Conservation (phyloP, 2,113 vertebrate genomes). For the Hirundichthys speculiger region DNA sequence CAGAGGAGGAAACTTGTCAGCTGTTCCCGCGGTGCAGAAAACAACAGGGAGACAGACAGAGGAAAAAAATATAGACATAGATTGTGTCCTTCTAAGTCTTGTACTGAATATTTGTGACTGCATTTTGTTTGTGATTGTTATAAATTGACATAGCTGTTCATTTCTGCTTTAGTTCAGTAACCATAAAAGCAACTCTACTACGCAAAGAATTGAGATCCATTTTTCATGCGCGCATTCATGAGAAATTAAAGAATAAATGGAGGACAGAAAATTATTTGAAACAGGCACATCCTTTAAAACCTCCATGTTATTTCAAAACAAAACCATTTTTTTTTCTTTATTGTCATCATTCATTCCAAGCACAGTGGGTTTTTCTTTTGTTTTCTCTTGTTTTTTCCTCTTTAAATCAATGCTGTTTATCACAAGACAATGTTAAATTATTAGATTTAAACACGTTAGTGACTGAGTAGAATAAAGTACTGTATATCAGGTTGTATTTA, state of each 20-base stretch:
- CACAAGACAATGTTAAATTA: neutral
- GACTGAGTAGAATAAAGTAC: neutral
- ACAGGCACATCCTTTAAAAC: too few species aligned
- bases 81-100: conserved; percentile 23
- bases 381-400: neutral
- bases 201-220: conserved; percentile 6
- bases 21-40: conserved; percentile 63
- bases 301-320: too few species aligned
- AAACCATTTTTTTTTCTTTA: too few species aligned
- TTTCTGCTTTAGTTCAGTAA: conserved; percentile 38
- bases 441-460: neutral
- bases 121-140: conserved; percentile 25
- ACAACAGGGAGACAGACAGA: conserved; percentile 60
- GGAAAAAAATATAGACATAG: conserved; percentile 31
- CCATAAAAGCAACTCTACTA: conserved; percentile 15
- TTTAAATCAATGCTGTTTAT: conserved; percentile 5
- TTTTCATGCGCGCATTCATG: neutral
- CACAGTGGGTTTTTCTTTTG: neutral
- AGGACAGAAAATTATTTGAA: too few species aligned
- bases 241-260: too few species aligned
- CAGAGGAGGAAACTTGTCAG: conserved; percentile 66
- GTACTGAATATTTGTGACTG: conserved; percentile 13
- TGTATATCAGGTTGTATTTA: neutral
- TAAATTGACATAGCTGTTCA: conserved; percentile 38
- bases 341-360: neutral